Base-by-base conservation (phyloP, 2,797 vertebrate species). In the Argentina silus region DNA sequence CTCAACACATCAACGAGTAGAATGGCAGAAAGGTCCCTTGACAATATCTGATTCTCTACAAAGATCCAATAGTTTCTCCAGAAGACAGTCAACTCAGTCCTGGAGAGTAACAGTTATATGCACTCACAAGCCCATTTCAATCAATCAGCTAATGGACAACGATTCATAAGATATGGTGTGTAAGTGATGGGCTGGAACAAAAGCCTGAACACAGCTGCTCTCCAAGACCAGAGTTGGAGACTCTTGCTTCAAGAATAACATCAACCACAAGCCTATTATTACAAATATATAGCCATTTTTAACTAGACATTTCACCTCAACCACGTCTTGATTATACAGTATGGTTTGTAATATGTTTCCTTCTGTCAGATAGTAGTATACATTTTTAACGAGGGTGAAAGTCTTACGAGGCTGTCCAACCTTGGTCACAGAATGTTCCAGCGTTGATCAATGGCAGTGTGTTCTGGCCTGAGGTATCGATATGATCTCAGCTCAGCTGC, bases 391-490 rank as follows among this genome's bases (percentile, higher is more conserved):
- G 4, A 36, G 27, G 27, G 27, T 36, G 27, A 36, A 36, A 36
- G 27, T 36, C 2, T 1, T 1, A 4, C 27, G 27, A 36, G 27
- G 27, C 27, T 36, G 27, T 36, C 27, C 27, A 36, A 36, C 27
- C 27, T 36, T 4, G 27, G 27, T 36, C 27, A 36, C 27, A 36
- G 27, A 36, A 53, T 53, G 51, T 53, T n/a, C 14, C 14, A n/a
- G 14, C 14, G 14, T 10, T n/a, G 12, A 53, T 53, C n/a, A 69
- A 17, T 5, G n/a, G 71, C 44, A 36, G 45, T 57, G 65, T 74
- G 60, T 63, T 78, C 64, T 70, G 7, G 72, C 69, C 75, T 73
- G 56, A 73, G 75, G 72, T 85, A 82, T 76, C 82, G 86, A 87
- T 81, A 36, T 36, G 27, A 36, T 79, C 77, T 83, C 71, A 71